Evolutionary conservation across 2,888 invertebrate species (phyloP).

Genomic region (Antheraea assamensis): DNA sequence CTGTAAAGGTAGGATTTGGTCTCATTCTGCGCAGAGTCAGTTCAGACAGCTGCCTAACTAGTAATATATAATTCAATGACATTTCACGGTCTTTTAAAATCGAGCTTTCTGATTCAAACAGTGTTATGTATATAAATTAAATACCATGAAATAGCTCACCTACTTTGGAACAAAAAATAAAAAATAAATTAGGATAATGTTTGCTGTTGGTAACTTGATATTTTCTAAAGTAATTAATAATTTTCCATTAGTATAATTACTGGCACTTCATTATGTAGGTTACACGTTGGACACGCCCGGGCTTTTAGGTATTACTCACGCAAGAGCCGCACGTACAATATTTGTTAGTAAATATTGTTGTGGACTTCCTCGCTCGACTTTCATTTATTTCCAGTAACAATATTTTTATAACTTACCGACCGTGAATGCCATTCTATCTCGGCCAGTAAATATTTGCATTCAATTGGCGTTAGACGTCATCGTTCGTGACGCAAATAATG

Average conservation of each 20-base stretch:
- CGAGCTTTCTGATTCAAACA: neutral
- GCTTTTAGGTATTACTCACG: neutral
- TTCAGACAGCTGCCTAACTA: too few species aligned
- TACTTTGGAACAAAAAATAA: neutral
- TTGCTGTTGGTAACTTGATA: neutral
- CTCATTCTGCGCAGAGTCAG: too few species aligned
- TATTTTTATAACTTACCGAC: slow-evolving; percentile 30
- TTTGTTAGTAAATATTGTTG: neutral
- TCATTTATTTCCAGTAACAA: slow-evolving; percentile 12
- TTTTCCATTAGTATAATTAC: neutral
- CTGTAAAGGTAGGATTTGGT: too few species aligned
- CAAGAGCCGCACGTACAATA: neutral
- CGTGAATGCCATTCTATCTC: slow-evolving; percentile 32
- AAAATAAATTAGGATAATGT: neutral
- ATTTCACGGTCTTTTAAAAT: too few species aligned
- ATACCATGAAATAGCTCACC: neutral
- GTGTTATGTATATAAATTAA: neutral
- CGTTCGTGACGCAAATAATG: slow-evolving; percentile 35
- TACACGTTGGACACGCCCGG: neutral
- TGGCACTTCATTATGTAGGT: neutral
- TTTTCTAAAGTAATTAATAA: neutral
- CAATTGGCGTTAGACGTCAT: slow-evolving; percentile 34
- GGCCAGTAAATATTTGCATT: slow-evolving; percentile 37
- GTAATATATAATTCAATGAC: too few species aligned
- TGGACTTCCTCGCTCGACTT: neutral